These are phyloP conservation scores for Malthinus seriepunctatus DNA, from an alignment of 2,888 invertebrate genomes.

Conservation along the genomic window DNA sequence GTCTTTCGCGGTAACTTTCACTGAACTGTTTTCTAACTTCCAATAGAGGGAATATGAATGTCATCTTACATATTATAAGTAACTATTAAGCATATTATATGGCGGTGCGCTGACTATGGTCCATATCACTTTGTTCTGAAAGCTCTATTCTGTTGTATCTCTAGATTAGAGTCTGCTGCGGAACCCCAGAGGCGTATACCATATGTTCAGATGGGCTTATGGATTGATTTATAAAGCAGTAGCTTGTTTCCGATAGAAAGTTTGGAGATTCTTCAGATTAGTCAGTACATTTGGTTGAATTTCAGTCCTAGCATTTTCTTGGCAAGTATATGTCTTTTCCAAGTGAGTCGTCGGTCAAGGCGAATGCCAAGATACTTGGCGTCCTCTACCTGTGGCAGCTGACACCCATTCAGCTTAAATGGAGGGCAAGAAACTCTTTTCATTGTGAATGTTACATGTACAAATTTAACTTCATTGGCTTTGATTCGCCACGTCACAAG, in stretches of 20 bases:
- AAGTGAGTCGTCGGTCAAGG: neutral
- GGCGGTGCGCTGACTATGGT: too few relatives aligned
- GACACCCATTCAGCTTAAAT: too few relatives aligned
- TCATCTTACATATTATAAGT: too few relatives aligned
- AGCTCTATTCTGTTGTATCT: conserved; percentile 10
- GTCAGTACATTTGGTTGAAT: conserved; percentile 6
- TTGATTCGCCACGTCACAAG: neutral
- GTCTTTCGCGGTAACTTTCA: too few relatives aligned
- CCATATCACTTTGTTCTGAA: conserved; percentile 13
- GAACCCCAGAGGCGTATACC: conserved; percentile 24
- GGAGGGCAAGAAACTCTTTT: too few relatives aligned
- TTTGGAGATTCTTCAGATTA: conserved; percentile 1
- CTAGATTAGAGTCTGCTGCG: conserved; percentile 18
- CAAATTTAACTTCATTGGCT: neutral
- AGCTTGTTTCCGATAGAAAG: conserved; percentile 3
- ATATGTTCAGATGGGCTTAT: conserved; percentile 8
- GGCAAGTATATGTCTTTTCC: neutral
- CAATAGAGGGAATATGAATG: too few relatives aligned
- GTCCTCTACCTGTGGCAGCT: too few relatives aligned
- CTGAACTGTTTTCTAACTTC: too few relatives aligned
- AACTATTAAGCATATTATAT: too few relatives aligned
- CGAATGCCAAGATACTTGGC: neutral
- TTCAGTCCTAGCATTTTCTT: conserved; percentile 10
- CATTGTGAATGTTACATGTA: neutral
- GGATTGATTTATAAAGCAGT: conserved; percentile 8